Conservation (phyloP, 2,113 vertebrate species). For the Nesogale talazaci region DNA sequence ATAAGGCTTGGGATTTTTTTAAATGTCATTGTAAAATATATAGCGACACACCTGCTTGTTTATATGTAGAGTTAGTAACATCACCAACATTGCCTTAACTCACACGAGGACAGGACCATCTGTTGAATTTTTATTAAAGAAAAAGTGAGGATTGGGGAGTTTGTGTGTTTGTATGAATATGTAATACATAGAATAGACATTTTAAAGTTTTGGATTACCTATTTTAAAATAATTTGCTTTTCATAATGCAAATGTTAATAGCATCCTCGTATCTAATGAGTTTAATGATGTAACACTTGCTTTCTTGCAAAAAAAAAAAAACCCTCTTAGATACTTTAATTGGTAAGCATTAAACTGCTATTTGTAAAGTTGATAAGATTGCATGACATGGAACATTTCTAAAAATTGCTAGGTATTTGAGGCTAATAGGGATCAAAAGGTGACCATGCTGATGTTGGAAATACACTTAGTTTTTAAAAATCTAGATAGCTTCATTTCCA, state of each 20-base stretch:
- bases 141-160: neutral
- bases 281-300: neutral
- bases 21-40: constrained; percentile 5
- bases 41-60: neutral
- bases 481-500: neutral
- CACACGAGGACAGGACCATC: neutral
- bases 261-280: neutral
- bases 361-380: neutral
- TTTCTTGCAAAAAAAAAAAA: constrained; percentile 3
- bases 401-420: constrained; percentile 34
- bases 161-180: neutral
- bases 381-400: neutral
- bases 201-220: too few species aligned
- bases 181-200: neutral
- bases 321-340: constrained; percentile 2
- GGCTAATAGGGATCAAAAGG: neutral
- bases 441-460: constrained; percentile 6
- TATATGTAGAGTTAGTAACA: constrained; percentile 9
- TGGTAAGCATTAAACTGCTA: neutral
- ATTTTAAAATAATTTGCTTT: constrained; percentile 34
- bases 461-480: neutral
- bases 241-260: neutral
- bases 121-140: neutral
- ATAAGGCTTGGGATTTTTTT: neutral
- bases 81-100: constrained; percentile 32